Conservation (phyloP, 2,113 vertebrate species). For the Rallus limicola region DNA sequence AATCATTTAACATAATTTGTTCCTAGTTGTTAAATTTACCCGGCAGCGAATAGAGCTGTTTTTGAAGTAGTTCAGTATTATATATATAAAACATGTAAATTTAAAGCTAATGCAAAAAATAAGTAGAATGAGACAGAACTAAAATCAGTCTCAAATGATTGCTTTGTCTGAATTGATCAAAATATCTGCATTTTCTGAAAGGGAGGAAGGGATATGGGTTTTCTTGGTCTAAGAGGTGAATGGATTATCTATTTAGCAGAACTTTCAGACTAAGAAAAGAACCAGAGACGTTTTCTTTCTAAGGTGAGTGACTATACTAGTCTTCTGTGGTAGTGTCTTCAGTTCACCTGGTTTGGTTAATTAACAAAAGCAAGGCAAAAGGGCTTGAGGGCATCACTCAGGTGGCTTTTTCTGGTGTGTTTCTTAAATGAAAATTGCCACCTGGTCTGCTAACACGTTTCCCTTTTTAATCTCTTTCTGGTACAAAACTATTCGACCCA, state of each 20-base stretch:
- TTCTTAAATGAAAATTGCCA: neutral
- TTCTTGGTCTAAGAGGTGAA: neutral
- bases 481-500: neutral
- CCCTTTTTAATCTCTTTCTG: neutral
- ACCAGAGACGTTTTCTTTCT: neutral
- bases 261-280: neutral
- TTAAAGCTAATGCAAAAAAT: neutral
- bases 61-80: neutral
- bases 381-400: neutral
- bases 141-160: neutral
- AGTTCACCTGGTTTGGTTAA: neutral
- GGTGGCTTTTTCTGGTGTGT: neutral
- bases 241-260: neutral
- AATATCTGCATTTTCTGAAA: neutral
- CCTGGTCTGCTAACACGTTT: neutral
- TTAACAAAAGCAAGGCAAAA: neutral
- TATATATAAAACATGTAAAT: neutral
- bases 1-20: neutral
- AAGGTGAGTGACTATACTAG: too few species aligned
- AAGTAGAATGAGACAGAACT: neutral
- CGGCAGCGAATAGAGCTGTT: neutral
- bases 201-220: neutral
- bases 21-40: neutral
- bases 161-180: neutral
- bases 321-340: neutral